These are phyloP conservation scores for Gerris buenoi DNA, from an alignment of 1,140 invertebrate species.

Conservation along the genomic window DNA sequence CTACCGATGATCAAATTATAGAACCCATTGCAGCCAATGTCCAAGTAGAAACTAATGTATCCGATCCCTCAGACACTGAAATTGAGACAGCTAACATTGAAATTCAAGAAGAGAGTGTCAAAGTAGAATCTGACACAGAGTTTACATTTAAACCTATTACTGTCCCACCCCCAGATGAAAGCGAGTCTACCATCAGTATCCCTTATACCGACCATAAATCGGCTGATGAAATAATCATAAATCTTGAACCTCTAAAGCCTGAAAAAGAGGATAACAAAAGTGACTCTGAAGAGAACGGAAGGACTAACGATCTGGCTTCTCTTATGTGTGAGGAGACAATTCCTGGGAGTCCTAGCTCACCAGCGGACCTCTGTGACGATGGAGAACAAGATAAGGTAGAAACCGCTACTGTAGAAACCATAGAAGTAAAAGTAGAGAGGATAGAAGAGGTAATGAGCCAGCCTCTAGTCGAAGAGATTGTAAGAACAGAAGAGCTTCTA, in stretches of 20 bases:
- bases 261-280: conserved; percentile 7
- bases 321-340: conserved; percentile 75
- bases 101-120: background rate
- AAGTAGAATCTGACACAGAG: background rate
- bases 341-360: conserved; percentile 64
- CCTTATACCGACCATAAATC: conserved; percentile 2
- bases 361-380: conserved; percentile 24
- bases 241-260: conserved; percentile 6
- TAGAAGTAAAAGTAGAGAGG: background rate
- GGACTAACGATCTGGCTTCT: conserved; percentile 27
- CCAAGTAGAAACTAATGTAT: background rate
- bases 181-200: conserved; percentile 8
- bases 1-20: background rate
- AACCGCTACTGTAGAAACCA: background rate
- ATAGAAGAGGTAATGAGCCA: background rate
- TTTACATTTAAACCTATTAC: background rate
- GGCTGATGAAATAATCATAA: conserved; percentile 8
- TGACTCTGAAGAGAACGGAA: conserved; percentile 21
- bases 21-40: background rate
- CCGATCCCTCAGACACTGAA: background rate
- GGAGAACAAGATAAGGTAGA: conserved; percentile 9
- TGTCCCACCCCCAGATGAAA: conserved; percentile 6
- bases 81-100: background rate
- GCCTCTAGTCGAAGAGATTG: background rate
- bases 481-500: background rate